Evolutionary conservation across 2,797 vertebrate species (phyloP), one percentile per base, ranked within the genome.

Genomic region (Serranus cabrilla): DNA sequence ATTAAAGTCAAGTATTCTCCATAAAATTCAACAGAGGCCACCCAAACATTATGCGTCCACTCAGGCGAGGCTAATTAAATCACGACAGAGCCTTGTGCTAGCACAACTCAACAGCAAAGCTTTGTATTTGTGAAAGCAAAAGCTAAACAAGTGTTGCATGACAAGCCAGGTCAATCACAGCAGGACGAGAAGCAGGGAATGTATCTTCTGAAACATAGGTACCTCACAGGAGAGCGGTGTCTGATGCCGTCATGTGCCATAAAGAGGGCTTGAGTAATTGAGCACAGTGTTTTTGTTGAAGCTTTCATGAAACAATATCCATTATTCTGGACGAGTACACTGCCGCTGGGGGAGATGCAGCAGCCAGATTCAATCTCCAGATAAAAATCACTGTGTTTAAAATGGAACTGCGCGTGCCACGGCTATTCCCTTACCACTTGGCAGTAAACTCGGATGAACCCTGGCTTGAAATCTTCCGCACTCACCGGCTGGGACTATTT

Each of bases 291-390:
- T 86, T 90, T 88, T 81, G 76, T 82, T 88, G 76, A 84, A 82
- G 75, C 78, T 75, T 84, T 78, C 75, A 86, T 86, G 80, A 91
- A 87, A 84, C 81, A 63, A 64, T 76, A 88, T 89, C 85, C 71
- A 82, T 90, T 91, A 91, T 91, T 88, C 88, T 86, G 81, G 82
- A 82, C 42, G 57, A 89, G 80, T 73, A 81, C 75, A 83, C 83
- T 77, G 87, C 75, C 56, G 51, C 80, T 85, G 82, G 82, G 89
- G 84, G 68, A 86, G 83, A 90, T 78, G 83, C 83, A 52, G 64
- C 78, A 87, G 91, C 91, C 83, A 91, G 87, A 90, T 93, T 87
- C 81, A 89, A 91, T 92, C 89, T 90, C 80, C 60, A 89, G 89
- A 91, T 89, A 91, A 88, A 87, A 90, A 89, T 86, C 77, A 66